Evolutionary conservation across 2,888 invertebrate genomes (phyloP), one percentile per base, ranked within the genome.

Genomic region (Yponomeuta plumbellus): DNA sequence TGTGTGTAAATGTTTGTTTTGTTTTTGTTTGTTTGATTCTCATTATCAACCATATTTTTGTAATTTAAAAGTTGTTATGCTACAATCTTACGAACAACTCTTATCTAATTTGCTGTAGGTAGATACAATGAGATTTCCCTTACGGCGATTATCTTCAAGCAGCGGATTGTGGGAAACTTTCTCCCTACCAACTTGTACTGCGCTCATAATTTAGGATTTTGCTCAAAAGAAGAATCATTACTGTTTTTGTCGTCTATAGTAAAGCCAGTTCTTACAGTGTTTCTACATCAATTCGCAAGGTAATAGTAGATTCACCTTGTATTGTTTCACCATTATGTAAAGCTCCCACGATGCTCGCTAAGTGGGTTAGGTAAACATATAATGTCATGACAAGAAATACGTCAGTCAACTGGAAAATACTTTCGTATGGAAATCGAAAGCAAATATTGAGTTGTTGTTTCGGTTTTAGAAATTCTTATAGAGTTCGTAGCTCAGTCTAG

Each of bases 151-250:
- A 34, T 62, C 26, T 62, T 20, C 0, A 62, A 62, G 10, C 23
- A 62, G 62, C 62, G 11, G 20, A n/a, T 62, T 52, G 63, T 44
- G 63, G 63, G 63, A 63, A 44, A 63, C 63, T 63, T 63, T 63
- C 63, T 44, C 63, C 17, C 17, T 13, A 26, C 6, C 26, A 61
- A 26, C 17, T 22, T 59, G 13, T 11, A 23, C 59, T 34, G 26
- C 5, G 26, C 2, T 17, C 61, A 26, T 34, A 13, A 61, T 34
- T 61, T 34, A 61, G 34, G 34, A 34, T 61, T 61, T 11, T 23
- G 26, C 26, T 26, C 61, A 34, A 34, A n/a, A 26, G 13, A 52
- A 52, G 44, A 52, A 52, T 52, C 44, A 17, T 52, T 17, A 13
- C 44, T 52, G 44, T 52, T 52, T 52, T 52, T 52, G 44, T 17